phyloP scores from a whole-genome alignment of 2,113 vertebrate species.

The Capreolus pygargus region DNA sequence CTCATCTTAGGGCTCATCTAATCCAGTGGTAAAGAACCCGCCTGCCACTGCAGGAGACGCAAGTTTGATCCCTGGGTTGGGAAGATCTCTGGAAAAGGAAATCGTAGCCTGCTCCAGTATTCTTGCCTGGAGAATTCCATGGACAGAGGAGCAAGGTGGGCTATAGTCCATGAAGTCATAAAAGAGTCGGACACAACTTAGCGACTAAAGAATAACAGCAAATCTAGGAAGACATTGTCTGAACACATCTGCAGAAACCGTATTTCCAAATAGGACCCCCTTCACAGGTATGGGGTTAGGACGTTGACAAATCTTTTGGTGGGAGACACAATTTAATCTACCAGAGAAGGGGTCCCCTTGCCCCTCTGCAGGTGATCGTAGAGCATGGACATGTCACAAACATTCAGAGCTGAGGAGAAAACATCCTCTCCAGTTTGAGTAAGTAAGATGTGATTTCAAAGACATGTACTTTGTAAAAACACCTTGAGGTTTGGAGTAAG shows the following conservation, averaged over 20 bases:
- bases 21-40: neutral
- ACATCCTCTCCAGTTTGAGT: neutral
- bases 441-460: neutral
- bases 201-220: neutral
- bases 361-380: neutral
- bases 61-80: neutral
- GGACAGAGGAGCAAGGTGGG: neutral
- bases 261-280: neutral
- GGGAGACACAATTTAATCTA: neutral
- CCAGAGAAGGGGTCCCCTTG: neutral
- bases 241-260: neutral
- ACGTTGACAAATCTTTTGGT: rapidly evolving
- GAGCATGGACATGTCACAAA: neutral
- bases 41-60: neutral
- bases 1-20: neutral
- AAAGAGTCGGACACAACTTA: neutral
- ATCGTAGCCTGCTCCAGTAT: neutral
- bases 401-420: neutral
- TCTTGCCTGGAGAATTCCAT: neutral
- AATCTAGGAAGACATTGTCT: neutral
- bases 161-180: neutral
- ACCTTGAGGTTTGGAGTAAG: neutral
- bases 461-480: neutral
- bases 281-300: neutral
- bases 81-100: neutral